Evolutionary conservation across 2,888 invertebrate species (phyloP), one percentile per base, ranked within the genome.

Genomic region (Ceraclea dissimilis): DNA sequence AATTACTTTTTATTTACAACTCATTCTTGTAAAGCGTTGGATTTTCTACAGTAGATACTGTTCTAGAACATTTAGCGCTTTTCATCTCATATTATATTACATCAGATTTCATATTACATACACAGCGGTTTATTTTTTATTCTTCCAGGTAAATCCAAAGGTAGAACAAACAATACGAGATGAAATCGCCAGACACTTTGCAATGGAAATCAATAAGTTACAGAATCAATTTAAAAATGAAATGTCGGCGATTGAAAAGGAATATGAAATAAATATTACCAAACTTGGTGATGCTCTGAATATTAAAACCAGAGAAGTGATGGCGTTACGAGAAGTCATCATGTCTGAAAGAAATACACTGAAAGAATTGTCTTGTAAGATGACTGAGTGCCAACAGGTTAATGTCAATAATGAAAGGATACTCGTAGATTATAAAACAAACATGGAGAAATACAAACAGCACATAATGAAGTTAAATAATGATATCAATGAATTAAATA

Each of bases 161-260:
- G 76, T 78, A 66, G 79, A 79, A 63, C 77, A 77, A 65, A 80
- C 80, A 1, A 80, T 85, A 54, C 74, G 84, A 1, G 82, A 85
- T 60, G 85, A 85, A 66, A 82, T 84, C 75, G 83, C 84, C 0
- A 82, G 82, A 63, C 79, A 83, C 57, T 84, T 82, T 62, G 81
- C 82, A 0, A 65, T 78, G 21, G 83, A 85, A 69, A 73, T 85
- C 63, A 82, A 81, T 67, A 74, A 76, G 0, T 70, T 79, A 8
- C 81, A 81, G 67, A 75, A 77, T 70, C 76, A 78, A 58, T 78
- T 78, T 63, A 71, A 74, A 1, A 70, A 77, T 58, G 73, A 72
- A 51, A 68, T 78, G 4, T 76, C 76, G 62, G 74, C 76, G 60
- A 70, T 79, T 26, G 79, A 81, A 61, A 75, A 75, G 1, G 76